Conservation (phyloP, 2,797 vertebrate genomes). For the Acrocephalus scirpaceus region DNA sequence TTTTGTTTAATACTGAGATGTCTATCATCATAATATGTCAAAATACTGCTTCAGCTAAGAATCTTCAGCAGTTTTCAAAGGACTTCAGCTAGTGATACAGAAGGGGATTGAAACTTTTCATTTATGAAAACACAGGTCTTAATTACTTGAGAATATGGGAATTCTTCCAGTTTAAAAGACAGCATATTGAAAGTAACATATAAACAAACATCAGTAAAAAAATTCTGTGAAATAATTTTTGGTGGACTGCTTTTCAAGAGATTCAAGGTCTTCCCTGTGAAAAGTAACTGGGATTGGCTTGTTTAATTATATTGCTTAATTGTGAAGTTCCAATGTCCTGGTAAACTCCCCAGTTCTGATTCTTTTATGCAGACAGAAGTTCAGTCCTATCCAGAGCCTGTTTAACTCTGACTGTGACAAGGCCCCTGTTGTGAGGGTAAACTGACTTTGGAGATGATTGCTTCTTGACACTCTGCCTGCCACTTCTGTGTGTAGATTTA, state of each 20-base stretch:
- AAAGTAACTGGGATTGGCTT: neutral
- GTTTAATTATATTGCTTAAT: neutral
- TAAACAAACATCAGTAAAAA: neutral
- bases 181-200: neutral
- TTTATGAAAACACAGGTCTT: neutral
- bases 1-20: neutral
- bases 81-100: neutral
- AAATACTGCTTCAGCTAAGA: neutral
- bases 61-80: neutral
- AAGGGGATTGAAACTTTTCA: neutral
- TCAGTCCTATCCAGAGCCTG: slow-evolving; percentile 3
- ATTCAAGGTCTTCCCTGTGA: neutral
- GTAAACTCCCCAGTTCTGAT: neutral
- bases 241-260: neutral
- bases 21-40: neutral
- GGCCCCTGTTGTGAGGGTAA: slow-evolving; percentile 51
- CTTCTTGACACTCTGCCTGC: slow-evolving; percentile 60
- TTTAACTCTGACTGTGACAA: slow-evolving; percentile 45
- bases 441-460: slow-evolving; percentile 47
- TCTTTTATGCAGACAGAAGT: neutral
- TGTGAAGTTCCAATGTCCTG: neutral
- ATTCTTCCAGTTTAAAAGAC: neutral
- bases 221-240: neutral
- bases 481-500: slow-evolving; percentile 51
- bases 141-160: neutral